phyloP scores from a whole-genome alignment of 2,113 vertebrate genomes.

The Cranoglanis bouderius region DNA sequence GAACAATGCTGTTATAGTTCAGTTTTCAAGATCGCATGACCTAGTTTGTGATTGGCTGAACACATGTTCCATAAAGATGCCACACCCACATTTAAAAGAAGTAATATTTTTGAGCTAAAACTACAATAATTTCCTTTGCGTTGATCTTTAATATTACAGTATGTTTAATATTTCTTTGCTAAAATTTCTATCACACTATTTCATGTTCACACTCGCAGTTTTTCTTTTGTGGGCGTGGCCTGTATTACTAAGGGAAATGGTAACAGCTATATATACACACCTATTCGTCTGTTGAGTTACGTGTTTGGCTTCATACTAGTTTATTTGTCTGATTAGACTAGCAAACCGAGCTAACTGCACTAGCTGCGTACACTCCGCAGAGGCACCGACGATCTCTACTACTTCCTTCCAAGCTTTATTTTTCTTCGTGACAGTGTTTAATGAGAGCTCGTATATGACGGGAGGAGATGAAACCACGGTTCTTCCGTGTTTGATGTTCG shows the following conservation, averaged over 20 bases:
- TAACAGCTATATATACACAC: not conserved
- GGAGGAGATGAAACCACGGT: too few species aligned
- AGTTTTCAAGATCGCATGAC: not conserved
- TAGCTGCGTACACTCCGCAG: too few species aligned
- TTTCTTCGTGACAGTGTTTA: too few species aligned
- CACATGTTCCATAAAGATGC: not conserved
- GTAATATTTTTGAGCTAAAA: not conserved
- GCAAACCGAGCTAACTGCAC: too few species aligned
- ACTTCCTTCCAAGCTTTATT: too few species aligned
- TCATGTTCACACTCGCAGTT: not conserved
- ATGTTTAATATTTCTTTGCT: not conserved
- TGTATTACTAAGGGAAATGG: not conserved
- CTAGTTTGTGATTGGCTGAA: not conserved
- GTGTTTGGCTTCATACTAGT: not conserved
- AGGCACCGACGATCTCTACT: too few species aligned
- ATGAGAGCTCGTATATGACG: too few species aligned
- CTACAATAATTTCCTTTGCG: not conserved
- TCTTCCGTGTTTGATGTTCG: too few species aligned
- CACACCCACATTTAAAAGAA: not conserved
- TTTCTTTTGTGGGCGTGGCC: not conserved
- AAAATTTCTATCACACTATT: not conserved
- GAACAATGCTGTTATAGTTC: not conserved
- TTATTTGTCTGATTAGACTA: too few species aligned
- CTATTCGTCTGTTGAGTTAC: not conserved
- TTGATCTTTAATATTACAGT: not conserved